Evolutionary conservation across 2,888 invertebrate species (phyloP), one percentile per base, ranked within the genome.

Genomic region (Agrypnus murinus): DNA sequence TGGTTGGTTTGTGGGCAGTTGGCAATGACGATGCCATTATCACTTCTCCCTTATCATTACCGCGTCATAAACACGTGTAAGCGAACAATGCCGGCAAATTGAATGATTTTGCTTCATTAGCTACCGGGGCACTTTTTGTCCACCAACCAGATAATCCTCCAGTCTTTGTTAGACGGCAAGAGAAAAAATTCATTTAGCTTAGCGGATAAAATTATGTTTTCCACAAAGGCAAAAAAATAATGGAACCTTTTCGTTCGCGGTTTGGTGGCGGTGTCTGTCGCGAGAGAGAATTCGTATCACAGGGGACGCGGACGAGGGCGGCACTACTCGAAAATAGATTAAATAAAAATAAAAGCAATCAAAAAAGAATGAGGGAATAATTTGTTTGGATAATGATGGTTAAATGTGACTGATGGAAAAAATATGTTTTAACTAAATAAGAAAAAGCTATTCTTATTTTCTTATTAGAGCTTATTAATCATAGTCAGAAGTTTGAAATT

Each of bases 21-120:
- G 48, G 62, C 48, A 34, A 46, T 63, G 48, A 50, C 62, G 62
- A 50, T 50, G 62, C 62, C 45, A 66, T 59, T 59, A 60, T 45
- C 60, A 62, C 57, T 15, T 58, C 45, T 40, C 46, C 55, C 57
- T 58, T 65, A 65, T 65, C 64, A 64, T 65, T 43, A 50, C 17
- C 64, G 53, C 58, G 69, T 69, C 69, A 65, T 59, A 69, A 69
- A 15, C 69, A 69, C 40, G 58, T 58, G 45, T 69, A 59, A 12
- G 38, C 50, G 40, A 69, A 69, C 69, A 69, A 60, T 65, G 36
- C 45, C 58, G 46, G 65, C 46, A 45, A 65, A 65, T 65, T 65
- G 65, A 58, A 58, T 58, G 58, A 58, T 58, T 58, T 58, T 58
- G 58, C 58, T 58, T 58, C 58, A 58, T 58, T 58, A 58, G 25